Percentiles rank a stretch among this genome's conserved stretches.
phyloP scores from a whole-genome alignment of 2,113 vertebrate species.

The Halichoerus grypus region DNA sequence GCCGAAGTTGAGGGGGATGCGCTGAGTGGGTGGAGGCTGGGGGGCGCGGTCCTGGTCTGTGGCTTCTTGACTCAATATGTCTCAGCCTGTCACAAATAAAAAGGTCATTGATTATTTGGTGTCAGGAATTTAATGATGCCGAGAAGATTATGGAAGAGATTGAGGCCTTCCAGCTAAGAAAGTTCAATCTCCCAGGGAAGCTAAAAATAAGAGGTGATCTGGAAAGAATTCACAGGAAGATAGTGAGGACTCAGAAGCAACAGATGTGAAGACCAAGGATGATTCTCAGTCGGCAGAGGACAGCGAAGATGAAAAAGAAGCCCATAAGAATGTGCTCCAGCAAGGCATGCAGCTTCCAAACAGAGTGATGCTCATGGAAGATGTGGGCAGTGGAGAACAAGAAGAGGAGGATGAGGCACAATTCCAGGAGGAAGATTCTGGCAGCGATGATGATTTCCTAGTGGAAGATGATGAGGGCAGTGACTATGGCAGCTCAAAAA shows the following conservation, averaged over 20 bases:
- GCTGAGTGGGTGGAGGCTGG: constrained; percentile 70
- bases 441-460: constrained; percentile 97
- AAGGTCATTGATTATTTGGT: not conserved
- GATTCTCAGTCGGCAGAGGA: constrained; percentile 96
- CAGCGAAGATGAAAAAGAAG: constrained; percentile 96
- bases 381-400: constrained; percentile 96
- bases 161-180: constrained; percentile 95
- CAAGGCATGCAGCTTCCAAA: constrained; percentile 97
- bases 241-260: constrained; percentile 98
- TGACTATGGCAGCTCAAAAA: constrained; percentile 98
- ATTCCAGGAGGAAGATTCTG: constrained; percentile 96
- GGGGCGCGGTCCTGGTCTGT: constrained; percentile 39
- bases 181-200: constrained; percentile 95
- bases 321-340: constrained; percentile 96
- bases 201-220: constrained; percentile 95
- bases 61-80: constrained; percentile 82
- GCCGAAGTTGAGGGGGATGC: constrained; percentile 80
- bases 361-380: constrained; percentile 97
- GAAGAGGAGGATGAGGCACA: constrained; percentile 94
- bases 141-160: constrained; percentile 96
- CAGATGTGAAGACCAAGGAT: constrained; percentile 96
- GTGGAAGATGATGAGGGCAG: constrained; percentile 98
- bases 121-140: not conserved
- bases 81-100: constrained; percentile 85
- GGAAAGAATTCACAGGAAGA: constrained; percentile 98